Evolutionary conservation across 2,113 vertebrate species (phyloP).

Genomic region (Copsychus sechellarum): DNA sequence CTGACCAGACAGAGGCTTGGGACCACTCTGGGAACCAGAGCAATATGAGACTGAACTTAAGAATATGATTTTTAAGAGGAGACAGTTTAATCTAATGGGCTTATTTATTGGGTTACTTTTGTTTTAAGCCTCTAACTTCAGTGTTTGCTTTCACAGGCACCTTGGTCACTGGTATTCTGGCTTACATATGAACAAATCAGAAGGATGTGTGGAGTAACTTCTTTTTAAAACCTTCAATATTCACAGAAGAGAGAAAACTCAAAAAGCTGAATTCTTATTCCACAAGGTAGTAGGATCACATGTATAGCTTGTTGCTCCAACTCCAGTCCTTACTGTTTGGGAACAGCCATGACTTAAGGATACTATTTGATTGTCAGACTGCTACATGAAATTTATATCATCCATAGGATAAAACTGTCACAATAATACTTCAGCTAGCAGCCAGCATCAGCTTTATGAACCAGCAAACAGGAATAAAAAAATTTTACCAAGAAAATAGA

Average conservation of each 20-base stretch:
- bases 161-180: slow-evolving; percentile 89
- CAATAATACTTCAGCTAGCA: neutral
- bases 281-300: neutral
- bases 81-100: neutral
- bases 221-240: slow-evolving; percentile 72
- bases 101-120: neutral
- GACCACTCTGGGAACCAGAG: neutral
- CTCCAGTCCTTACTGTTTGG: neutral
- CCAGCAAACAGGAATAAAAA: neutral
- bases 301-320: neutral
- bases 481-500: neutral
- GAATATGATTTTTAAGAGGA: neutral
- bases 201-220: slow-evolving; percentile 76
- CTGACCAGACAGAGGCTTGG: neutral
- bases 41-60: neutral
- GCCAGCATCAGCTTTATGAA: neutral
- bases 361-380: neutral
- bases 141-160: slow-evolving; percentile 78
- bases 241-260: neutral
- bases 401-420: neutral
- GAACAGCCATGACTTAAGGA: neutral
- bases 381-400: neutral
- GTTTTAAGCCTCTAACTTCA: slow-evolving; percentile 50
- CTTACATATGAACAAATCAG: slow-evolving; percentile 86
- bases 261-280: neutral